Base-by-base conservation (phyloP, 2,888 invertebrate species). In the Ophion ventricosus region DNA sequence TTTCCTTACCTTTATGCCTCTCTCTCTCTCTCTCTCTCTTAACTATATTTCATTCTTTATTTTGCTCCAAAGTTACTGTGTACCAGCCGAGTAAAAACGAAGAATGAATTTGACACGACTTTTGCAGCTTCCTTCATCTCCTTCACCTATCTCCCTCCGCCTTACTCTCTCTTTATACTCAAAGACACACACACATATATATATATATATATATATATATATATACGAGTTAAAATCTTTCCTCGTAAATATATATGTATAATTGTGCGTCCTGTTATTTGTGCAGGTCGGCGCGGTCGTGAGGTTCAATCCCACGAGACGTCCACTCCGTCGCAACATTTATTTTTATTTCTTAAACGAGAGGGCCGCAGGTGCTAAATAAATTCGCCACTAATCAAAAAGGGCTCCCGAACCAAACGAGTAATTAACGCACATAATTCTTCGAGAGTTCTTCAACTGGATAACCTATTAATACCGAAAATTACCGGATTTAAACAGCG, bases 391-490 rank as follows among this genome's bases (percentile, higher is more conserved):
- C 89, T 89, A 90, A 90, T 89, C 90, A 88, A 88, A 88, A 88
- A 84, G 85, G 87, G 87, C 87, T 87, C 87, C 80, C 80, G 87
- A 85, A 83, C 88, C 85, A 88, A 90, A 89, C 89, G 88, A 89
- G 90, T 89, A 91, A 91, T 91, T 91, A 91, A 90, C 89, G 88
- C 88, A 90, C 90, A 90, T 91, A 90, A 90, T 86, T 90, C 90
- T 89, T 89, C 85, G 70, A 78, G 57, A 49, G 76, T 57, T 23
- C 84, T 85, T 85, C 87, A 87, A 86, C 86, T 84, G 85, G 85
- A 81, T 78, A 67, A 76, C 66, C 63, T 85, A n/a, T 83, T 80
- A 75, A 86, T 86, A 81, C 79, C 82, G 49, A 20, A 61, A 11
- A 70, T 61, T 76, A 25, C 29, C 43, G 25, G 56, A 23, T 76